A percentile compares a stretch with the other conserved stretches of the same genome.
These are phyloP conservation scores for Remorina albescens DNA, from an alignment of 2,797 vertebrate species.

Conservation along the genomic window DNA sequence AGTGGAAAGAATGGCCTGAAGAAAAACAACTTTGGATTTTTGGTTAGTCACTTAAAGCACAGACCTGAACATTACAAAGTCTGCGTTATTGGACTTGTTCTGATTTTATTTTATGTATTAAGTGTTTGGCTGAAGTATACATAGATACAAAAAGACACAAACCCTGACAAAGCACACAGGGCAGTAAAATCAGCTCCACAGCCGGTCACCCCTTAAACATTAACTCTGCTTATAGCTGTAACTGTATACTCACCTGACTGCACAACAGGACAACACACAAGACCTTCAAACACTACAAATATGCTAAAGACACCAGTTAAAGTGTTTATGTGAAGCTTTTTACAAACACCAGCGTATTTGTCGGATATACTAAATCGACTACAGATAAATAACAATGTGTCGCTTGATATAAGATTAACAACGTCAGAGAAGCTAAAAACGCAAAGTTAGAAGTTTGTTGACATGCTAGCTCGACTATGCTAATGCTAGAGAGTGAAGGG, in stretches of 20 bases:
- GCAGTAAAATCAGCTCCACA: background rate
- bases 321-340: background rate
- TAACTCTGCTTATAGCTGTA: background rate
- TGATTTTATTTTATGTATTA: too few species aligned
- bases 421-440: background rate
- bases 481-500: conserved; percentile 66
- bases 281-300: background rate
- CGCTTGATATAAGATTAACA: fast-evolving
- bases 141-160: background rate
- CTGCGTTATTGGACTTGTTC: too few species aligned
- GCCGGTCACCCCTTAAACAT: background rate
- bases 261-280: background rate
- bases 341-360: background rate
- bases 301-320: background rate
- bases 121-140: too few species aligned
- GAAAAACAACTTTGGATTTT: too few species aligned
- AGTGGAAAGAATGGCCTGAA: too few species aligned
- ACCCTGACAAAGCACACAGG: background rate
- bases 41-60: too few species aligned
- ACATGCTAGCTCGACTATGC: conserved; percentile 63
- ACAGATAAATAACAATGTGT: fast-evolving
- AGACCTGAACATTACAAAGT: too few species aligned
- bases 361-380: fast-evolving
- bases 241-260: background rate
- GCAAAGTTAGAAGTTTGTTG: conserved; percentile 50